These are phyloP conservation scores for Drosophila rhopaloa DNA, from an alignment of 1,140 invertebrate species.

Conservation along the genomic window DNA sequence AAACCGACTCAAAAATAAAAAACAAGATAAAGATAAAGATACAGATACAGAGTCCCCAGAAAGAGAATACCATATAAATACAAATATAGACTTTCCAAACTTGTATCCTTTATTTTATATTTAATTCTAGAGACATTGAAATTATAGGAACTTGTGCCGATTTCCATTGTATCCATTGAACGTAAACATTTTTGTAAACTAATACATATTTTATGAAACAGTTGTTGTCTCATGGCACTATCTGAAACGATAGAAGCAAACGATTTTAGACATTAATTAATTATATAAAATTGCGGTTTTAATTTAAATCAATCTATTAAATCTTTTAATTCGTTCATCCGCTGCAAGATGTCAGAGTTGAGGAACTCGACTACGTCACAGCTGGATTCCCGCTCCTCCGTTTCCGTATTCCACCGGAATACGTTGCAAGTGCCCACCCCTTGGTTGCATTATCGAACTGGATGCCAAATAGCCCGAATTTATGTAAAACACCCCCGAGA, in stretches of 20 bases:
- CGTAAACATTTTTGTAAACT: no score
- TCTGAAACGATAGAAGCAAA: background rate
- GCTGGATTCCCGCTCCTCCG: background rate
- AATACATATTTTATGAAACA: background rate
- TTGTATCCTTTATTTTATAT: no score
- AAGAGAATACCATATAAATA: no score
- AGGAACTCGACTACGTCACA: conserved; percentile 20
- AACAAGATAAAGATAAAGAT: no score
- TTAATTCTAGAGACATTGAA: no score
- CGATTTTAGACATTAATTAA: background rate
- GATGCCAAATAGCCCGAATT: conserved; percentile 29
- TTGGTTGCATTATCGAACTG: conserved; percentile 28
- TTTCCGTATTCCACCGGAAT: background rate
- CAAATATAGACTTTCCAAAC: no score
- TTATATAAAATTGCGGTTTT: background rate
- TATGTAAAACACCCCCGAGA: conserved; percentile 31
- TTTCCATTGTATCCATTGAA: no score
- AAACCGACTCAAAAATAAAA: no score
- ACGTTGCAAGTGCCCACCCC: conserved; percentile 43
- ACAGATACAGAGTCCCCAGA: no score
- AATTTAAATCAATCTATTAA: background rate
- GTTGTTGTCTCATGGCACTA: background rate
- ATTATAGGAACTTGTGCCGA: no score
- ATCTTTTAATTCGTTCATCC: conserved; percentile 33
- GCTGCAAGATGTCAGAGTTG: conserved; percentile 34